Percentiles rank a stretch among this genome's conserved stretches.
These are phyloP conservation scores for Lepidochitona cinerea DNA, from an alignment of 2,888 invertebrate genomes.

Conservation along the genomic window DNA sequence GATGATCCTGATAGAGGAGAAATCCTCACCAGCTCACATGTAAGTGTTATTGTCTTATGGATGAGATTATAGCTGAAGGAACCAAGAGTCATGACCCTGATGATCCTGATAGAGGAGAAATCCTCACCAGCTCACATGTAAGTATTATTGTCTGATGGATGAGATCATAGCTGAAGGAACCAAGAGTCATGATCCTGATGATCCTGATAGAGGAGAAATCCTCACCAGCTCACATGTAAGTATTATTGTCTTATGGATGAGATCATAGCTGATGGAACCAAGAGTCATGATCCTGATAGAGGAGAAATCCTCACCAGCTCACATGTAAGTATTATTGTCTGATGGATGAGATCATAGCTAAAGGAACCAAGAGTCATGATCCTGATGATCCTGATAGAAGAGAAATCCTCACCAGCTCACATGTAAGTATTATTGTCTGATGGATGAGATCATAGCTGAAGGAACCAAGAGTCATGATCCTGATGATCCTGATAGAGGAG, in stretches of 20 bases:
- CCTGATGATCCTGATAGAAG: constrained; percentile 44
- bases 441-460: constrained; percentile 67
- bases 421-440: constrained; percentile 68
- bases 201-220: constrained; percentile 32
- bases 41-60: constrained; percentile 68
- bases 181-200: constrained; percentile 50
- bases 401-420: constrained; percentile 49
- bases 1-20: constrained; percentile 40
- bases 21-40: constrained; percentile 54
- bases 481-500: constrained; percentile 40
- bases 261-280: constrained; percentile 52
- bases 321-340: constrained; percentile 68
- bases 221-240: constrained; percentile 60
- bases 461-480: constrained; percentile 49
- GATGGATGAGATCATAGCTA: constrained; percentile 67
- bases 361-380: constrained; percentile 46
- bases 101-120: constrained; percentile 36
- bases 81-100: constrained; percentile 48
- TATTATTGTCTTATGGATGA: constrained; percentile 70
- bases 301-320: constrained; percentile 45
- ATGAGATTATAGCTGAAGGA: constrained; percentile 63
- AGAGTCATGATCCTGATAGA: constrained; percentile 37
- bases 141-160: constrained; percentile 70
- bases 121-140: constrained; percentile 56
- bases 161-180: constrained; percentile 61